Evolutionary conservation across 2,888 invertebrate species (phyloP).

Genomic region (Uloborus plumipes): DNA sequence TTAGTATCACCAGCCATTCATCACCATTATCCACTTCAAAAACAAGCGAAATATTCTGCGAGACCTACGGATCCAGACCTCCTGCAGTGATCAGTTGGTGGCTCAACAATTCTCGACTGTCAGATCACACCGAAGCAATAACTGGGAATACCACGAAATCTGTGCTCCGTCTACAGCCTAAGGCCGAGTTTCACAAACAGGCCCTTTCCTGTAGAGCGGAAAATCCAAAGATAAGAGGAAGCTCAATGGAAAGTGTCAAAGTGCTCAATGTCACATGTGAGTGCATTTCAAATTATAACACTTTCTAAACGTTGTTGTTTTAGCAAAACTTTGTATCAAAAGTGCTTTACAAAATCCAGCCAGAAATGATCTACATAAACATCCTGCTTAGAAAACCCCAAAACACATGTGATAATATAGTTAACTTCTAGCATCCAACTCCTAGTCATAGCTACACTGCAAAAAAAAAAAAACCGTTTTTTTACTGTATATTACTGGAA

Average conservation of each 20-base stretch:
- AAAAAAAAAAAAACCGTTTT: too few species aligned
- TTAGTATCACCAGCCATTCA: neutral
- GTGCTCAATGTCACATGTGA: slow-evolving; percentile 16
- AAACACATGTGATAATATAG: too few species aligned
- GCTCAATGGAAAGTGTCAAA: neutral
- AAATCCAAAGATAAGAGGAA: neutral
- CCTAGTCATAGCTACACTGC: too few species aligned
- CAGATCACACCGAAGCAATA: neutral
- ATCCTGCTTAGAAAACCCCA: too few species aligned
- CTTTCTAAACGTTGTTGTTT: too few species aligned
- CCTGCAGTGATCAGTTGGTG: slow-evolving; percentile 5
- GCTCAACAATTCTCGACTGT: neutral
- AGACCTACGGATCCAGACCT: slow-evolving; percentile 11
- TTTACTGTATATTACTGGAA: too few species aligned
- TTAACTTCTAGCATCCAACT: too few species aligned
- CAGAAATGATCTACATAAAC: too few species aligned
- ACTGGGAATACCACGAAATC: neutral
- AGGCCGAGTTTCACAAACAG: neutral
- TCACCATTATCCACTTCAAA: neutral
- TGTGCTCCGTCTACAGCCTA: slow-evolving; percentile 9
- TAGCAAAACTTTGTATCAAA: too few species aligned
- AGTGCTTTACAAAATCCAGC: too few species aligned
- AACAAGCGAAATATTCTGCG: neutral
- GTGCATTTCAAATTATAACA: neutral
- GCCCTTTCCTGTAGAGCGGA: neutral